Conservation (phyloP, 2,888 invertebrate genomes). For the Trypoxylon attenuatum region DNA sequence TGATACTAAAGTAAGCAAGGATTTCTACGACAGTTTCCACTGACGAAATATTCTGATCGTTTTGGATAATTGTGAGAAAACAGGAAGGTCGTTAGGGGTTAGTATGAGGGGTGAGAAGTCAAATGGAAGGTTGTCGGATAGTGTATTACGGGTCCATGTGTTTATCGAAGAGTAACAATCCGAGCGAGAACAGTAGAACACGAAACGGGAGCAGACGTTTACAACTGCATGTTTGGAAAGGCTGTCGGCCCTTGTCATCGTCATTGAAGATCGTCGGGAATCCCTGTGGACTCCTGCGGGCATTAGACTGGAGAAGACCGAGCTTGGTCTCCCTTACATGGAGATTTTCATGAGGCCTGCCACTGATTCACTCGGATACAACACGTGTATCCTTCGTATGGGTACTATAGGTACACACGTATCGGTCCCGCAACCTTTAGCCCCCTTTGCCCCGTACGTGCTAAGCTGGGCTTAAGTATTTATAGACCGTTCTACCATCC, state of each 20-base stretch:
- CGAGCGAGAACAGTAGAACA: constrained; percentile 44
- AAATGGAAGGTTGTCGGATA: neutral
- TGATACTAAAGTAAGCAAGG: no score
- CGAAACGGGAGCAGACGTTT: constrained; percentile 72
- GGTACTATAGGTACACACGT: constrained; percentile 28
- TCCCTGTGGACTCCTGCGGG: constrained; percentile 41
- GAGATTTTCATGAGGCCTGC: constrained; percentile 41
- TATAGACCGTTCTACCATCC: constrained; percentile 51
- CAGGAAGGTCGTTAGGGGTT: no score
- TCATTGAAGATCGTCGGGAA: constrained; percentile 64
- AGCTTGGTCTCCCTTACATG: constrained; percentile 39
- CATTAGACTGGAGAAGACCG: constrained; percentile 37
- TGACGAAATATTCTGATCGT: no score
- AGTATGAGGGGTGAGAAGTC: neutral
- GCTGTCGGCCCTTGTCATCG: constrained; percentile 72
- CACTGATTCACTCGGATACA: constrained; percentile 39
- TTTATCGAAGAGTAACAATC: constrained; percentile 7
- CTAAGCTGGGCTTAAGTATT: constrained; percentile 66
- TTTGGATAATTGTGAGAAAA: no score
- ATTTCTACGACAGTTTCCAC: no score
- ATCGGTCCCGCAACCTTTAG: constrained; percentile 56
- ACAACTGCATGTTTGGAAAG: constrained; percentile 70
- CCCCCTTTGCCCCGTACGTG: constrained; percentile 51
- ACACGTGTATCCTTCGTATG: constrained; percentile 38
- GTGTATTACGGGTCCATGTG: neutral